Conservation (phyloP, 2,888 invertebrate genomes). For the Aquatica leii region DNA sequence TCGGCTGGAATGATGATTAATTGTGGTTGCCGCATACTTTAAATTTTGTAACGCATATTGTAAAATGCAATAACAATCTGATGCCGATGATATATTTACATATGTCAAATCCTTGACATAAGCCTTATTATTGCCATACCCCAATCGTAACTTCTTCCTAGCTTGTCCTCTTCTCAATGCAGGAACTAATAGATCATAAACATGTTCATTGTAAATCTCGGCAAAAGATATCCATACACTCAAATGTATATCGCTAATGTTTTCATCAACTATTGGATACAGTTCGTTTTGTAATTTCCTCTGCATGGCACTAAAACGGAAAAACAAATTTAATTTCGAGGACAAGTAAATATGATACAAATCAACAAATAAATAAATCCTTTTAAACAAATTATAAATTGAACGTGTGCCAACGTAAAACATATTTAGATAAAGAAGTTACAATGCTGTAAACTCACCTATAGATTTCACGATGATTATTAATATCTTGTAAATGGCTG, state of each 20-base stretch:
- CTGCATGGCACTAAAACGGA: slow-evolving; percentile 30
- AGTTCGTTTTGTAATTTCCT: slow-evolving; percentile 16
- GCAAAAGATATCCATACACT: slow-evolving; percentile 85
- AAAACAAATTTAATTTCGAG: too few relatives aligned
- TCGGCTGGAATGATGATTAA: slow-evolving; percentile 84
- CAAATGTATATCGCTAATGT: slow-evolving; percentile 51
- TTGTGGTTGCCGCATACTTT: slow-evolving; percentile 77
- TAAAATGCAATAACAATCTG: slow-evolving; percentile 83
- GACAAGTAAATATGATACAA: too few relatives aligned
- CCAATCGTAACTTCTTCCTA: slow-evolving; percentile 67
- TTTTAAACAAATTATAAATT: too few relatives aligned
- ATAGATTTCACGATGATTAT: too few relatives aligned
- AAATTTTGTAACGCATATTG: slow-evolving; percentile 79
- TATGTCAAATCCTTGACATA: slow-evolving; percentile 65
- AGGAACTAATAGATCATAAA: slow-evolving; percentile 81
- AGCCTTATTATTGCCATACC: slow-evolving; percentile 64
- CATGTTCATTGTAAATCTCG: slow-evolving; percentile 90
- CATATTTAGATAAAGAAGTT: too few relatives aligned
- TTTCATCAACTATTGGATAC: slow-evolving; percentile 10
- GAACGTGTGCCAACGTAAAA: too few relatives aligned
- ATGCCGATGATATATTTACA: slow-evolving; percentile 63
- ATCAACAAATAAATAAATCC: too few relatives aligned
- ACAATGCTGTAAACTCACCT: too few relatives aligned
- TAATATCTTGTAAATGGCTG: too few relatives aligned
- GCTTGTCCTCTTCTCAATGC: slow-evolving; percentile 55